These are phyloP conservation scores for Ovis canadensis DNA, from an alignment of 2,113 vertebrate genomes.

Conservation along the genomic window DNA sequence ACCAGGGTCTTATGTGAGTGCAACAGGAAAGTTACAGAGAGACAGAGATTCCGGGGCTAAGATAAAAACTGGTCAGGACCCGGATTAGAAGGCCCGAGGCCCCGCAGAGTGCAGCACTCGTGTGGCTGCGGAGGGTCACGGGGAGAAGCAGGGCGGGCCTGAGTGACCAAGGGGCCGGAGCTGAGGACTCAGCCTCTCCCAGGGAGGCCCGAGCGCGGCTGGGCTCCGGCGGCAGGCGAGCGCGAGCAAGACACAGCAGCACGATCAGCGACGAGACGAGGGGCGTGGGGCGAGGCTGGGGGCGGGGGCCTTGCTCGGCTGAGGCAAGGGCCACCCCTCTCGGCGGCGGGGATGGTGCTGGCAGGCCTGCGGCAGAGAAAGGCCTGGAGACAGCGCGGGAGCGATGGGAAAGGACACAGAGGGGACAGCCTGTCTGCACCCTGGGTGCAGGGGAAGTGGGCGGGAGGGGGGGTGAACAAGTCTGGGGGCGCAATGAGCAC, in stretches of 20 bases:
- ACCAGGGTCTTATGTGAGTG: background rate
- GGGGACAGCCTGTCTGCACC: rapidly evolving
- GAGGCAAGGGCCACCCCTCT: background rate
- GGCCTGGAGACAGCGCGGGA: rapidly evolving
- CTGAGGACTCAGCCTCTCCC: background rate
- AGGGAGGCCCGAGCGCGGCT: background rate
- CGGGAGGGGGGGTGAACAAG: too few species aligned
- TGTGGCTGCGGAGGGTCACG: rapidly evolving
- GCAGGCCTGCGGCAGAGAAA: background rate
- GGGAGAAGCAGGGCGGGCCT: background rate
- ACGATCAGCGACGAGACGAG: rapidly evolving
- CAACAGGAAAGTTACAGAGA: background rate
- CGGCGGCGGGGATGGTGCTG: rapidly evolving
- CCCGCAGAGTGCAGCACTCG: rapidly evolving
- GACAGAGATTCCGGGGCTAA: background rate
- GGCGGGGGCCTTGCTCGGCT: rapidly evolving
- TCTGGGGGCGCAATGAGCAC: rapidly evolving
- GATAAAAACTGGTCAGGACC: background rate
- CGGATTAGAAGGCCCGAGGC: rapidly evolving
- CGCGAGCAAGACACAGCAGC: background rate
- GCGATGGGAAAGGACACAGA: rapidly evolving
- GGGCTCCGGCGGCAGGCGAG: rapidly evolving
- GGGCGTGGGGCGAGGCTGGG: background rate
- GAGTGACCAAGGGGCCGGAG: background rate
- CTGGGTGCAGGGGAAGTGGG: background rate